phyloP scores from a whole-genome alignment of 2,888 invertebrate genomes.

The Xanthia togata region DNA sequence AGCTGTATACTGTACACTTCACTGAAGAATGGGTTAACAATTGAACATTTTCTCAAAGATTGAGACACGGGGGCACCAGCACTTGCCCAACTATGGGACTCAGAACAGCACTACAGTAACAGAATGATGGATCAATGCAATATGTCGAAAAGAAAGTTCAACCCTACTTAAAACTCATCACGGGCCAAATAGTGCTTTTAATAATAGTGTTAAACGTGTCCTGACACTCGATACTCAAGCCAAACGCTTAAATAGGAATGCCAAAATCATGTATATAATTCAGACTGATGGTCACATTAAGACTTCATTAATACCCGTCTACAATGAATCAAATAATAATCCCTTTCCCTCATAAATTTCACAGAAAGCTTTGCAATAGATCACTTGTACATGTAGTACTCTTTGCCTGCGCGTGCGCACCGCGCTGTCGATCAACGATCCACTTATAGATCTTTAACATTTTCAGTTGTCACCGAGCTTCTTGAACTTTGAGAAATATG shows the following conservation, averaged over 20 bases:
- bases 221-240: background rate
- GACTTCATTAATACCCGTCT: conserved; percentile 29
- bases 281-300: conserved; percentile 8
- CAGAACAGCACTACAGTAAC: no score
- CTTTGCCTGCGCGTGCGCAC: conserved; percentile 36
- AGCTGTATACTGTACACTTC: no score
- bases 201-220: background rate
- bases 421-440: conserved; percentile 57
- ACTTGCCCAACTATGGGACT: background rate
- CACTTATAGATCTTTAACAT: conserved; percentile 51
- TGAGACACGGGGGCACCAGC: background rate
- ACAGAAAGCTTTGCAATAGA: conserved; percentile 36
- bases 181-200: background rate
- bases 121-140: background rate
- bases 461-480: conserved; percentile 41
- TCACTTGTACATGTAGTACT: conserved; percentile 31
- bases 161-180: background rate
- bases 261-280: conserved; percentile 18
- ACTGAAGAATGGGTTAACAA: background rate
- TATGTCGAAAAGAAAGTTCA: background rate
- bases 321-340: conserved; percentile 57
- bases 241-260: background rate
- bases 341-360: conserved; percentile 48
- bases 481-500: conserved; percentile 4
- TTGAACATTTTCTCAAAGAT: background rate